Conservation (phyloP, 2,113 vertebrate species). For the Plestiodon gilberti region DNA sequence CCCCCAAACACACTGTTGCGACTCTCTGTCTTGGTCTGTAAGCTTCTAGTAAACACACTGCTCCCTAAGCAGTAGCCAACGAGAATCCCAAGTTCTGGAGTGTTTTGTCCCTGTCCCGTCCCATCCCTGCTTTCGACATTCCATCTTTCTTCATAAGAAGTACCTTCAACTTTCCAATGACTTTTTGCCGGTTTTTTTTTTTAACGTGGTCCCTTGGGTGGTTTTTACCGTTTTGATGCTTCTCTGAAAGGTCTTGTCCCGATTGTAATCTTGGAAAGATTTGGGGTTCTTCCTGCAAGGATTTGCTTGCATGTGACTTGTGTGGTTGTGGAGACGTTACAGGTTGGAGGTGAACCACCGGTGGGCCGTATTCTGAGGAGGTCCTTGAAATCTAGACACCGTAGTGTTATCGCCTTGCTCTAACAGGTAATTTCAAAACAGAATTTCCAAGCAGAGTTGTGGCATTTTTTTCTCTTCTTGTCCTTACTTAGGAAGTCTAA, state of each 20-base stretch:
- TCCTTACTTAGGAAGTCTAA: too few relatives aligned
- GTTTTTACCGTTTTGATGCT: background rate
- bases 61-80: too few relatives aligned
- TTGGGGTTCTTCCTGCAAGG: background rate
- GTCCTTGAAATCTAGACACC: background rate
- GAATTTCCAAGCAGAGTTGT: too few relatives aligned
- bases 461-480: too few relatives aligned
- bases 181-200: too few relatives aligned
- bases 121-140: background rate
- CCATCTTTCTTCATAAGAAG: too few relatives aligned
- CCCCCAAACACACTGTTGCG: background rate
- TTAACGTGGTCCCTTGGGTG: too few relatives aligned
- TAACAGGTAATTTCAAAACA: background rate
- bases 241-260: background rate
- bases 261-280: background rate
- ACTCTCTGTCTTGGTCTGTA: too few relatives aligned
- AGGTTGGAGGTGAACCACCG: background rate
- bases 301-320: background rate
- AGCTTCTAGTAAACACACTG: too few relatives aligned
- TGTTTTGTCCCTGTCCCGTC: too few relatives aligned
- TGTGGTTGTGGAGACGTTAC: background rate
- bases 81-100: background rate
- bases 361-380: background rate
- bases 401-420: background rate
- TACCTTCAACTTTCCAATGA: too few relatives aligned